Base-by-base conservation (phyloP, 1,140 invertebrate genomes). In the Hypothenemus hampei region DNA sequence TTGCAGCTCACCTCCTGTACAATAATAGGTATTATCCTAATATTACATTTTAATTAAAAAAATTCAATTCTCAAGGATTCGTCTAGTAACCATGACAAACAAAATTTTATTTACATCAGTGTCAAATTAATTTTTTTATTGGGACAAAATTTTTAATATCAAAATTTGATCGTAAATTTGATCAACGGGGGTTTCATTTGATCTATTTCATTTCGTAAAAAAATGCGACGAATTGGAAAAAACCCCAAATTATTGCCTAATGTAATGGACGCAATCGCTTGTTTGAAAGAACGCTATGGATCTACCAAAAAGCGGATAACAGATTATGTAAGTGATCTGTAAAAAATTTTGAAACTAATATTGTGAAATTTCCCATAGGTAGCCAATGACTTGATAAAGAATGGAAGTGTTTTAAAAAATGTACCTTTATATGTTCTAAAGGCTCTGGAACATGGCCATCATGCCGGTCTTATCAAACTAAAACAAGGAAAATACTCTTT, bases 251-350 rank as follows among this genome's bases (percentile, higher is more conserved):
- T 58, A 11, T 52, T 58, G 48, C 37, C 43, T 7, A 53, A 47
- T 35, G 50, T 58, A 10, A 58, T 58, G 44, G 57, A 58, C 22
- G 57, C 57, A 15, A 58, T 58, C 21, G 57, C 50, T 26, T 40
- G 15, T n/a, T 23, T 58, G 11, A 58, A 58, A 35, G 57, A 53
- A 44, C 31, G 20, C 11, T 10, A 39, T 1, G 57, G 57, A 0
- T 58, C 57, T 6, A 58, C 49, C 20, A 43, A 58, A 40, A 53
- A 53, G 35, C 49, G 48, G 22, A 58, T 58, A 33, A 46, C 44
- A 3, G 57, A 53, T 7, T 45, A 53, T 15, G 57, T 58, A 47
- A 39, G 4, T 39, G 13, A 3, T 8, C n/a, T 11, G 8, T 31
- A 8, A 39, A 19, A 15, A 15, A 15, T 2, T 4, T 39, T 18